These are phyloP conservation scores for Brachyhypopomus gauderio DNA, from an alignment of 2,113 vertebrate species.

Conservation along the genomic window DNA sequence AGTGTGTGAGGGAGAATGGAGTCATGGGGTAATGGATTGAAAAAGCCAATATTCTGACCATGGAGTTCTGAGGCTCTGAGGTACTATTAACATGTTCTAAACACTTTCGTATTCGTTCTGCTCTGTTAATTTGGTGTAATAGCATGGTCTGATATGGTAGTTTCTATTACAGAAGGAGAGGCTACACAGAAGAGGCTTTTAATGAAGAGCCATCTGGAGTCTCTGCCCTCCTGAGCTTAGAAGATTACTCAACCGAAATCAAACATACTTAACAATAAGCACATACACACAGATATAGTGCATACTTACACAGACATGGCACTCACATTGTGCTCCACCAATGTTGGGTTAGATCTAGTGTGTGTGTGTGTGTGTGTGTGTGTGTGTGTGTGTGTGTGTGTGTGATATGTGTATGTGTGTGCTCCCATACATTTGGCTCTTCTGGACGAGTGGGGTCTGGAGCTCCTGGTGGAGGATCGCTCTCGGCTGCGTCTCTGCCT, in stretches of 20 bases:
- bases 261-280: slow-evolving; percentile 3
- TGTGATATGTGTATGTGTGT: neutral
- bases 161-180: slow-evolving; percentile 35
- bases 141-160: slow-evolving; percentile 34
- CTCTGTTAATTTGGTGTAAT: slow-evolving; percentile 52
- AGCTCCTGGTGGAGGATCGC: slow-evolving; percentile 72
- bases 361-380: slow-evolving; percentile 5
- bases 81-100: slow-evolving; percentile 33
- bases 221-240: neutral
- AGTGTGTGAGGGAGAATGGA: neutral
- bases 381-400: neutral
- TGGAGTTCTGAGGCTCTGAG: neutral
- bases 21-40: slow-evolving; percentile 9
- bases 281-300: no score
- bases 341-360: neutral
- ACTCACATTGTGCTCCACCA: no score
- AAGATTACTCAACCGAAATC: neutral
- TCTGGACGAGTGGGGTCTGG: slow-evolving; percentile 72
- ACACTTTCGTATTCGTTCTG: slow-evolving; percentile 46
- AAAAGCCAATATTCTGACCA: slow-evolving; percentile 1
- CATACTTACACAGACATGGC: no score
- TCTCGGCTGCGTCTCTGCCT: slow-evolving; percentile 74
- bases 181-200: slow-evolving; percentile 49
- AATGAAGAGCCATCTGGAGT: slow-evolving; percentile 57
- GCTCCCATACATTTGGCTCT: slow-evolving; percentile 72